Percentiles rank a stretch among this genome's conserved stretches.
Evolutionary conservation across 2,888 invertebrate genomes (phyloP).

Genomic region (Charanyca ferruginea): DNA sequence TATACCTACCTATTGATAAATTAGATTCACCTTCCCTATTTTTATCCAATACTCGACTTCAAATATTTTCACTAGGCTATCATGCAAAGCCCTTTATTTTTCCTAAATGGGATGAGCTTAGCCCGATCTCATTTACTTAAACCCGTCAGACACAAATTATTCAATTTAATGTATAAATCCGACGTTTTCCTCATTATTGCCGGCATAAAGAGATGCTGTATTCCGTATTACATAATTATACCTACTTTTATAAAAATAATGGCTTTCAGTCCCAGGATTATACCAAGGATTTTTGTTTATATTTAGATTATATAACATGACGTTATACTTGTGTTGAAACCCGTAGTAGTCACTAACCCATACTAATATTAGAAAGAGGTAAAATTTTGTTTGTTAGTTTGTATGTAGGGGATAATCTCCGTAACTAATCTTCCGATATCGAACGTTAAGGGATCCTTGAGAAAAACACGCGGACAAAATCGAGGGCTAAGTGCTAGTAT

Average conservation of each 20-base stretch:
- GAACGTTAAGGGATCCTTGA: too few relatives aligned
- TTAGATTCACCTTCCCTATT: slow-evolving; percentile 28
- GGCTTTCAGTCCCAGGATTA: slow-evolving; percentile 60
- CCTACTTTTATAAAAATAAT: slow-evolving; percentile 72
- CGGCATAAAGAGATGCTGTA: slow-evolving; percentile 71
- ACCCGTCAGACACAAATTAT: slow-evolving; percentile 80
- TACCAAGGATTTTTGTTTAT: slow-evolving; percentile 1
- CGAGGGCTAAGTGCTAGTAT: too few relatives aligned
- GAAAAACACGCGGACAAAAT: too few relatives aligned
- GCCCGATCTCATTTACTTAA: slow-evolving; percentile 81
- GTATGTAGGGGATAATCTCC: too few relatives aligned
- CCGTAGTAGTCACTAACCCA: too few relatives aligned
- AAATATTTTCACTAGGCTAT: slow-evolving; percentile 43
- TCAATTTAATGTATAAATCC: slow-evolving; percentile 85
- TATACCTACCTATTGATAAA: slow-evolving; percentile 28
- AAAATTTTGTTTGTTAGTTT: too few relatives aligned
- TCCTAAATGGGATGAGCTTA: slow-evolving; percentile 70
- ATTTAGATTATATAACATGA: neutral
- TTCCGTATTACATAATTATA: slow-evolving; percentile 71
- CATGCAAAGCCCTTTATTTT: slow-evolving; percentile 68
- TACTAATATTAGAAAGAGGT: too few relatives aligned
- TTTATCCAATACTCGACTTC: slow-evolving; percentile 32
- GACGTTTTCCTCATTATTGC: slow-evolving; percentile 81
- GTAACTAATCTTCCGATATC: too few relatives aligned
- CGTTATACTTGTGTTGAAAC: too few relatives aligned